Conservation (phyloP, 2,113 vertebrate species). For the Azemiops feae region DNA sequence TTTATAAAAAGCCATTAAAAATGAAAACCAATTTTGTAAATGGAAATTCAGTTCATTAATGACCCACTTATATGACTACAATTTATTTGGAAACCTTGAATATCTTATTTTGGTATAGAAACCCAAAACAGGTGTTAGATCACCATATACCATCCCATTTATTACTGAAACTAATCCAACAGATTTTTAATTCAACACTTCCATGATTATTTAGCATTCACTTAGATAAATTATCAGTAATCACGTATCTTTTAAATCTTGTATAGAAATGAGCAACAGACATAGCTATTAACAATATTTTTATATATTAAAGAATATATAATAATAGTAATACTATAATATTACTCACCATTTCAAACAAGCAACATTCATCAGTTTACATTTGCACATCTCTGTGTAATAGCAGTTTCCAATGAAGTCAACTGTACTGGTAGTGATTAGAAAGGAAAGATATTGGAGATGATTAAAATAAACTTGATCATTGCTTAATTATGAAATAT, state of each 20-base stretch:
- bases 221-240: background rate
- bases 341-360: conserved; percentile 90
- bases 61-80: background rate
- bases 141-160: background rate
- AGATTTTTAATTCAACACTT: conserved; percentile 25
- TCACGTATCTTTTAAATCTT: background rate
- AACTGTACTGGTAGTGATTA: conserved; percentile 76
- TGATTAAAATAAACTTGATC: background rate
- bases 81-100: background rate
- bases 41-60: background rate
- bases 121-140: background rate
- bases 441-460: background rate
- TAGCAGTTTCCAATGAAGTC: conserved; percentile 96
- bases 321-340: background rate
- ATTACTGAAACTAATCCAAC: background rate
- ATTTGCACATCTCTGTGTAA: conserved; percentile 90
- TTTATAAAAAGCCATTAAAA: background rate
- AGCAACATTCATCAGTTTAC: conserved; percentile 93
- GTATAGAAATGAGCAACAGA: background rate
- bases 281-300: background rate
- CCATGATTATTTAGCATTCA: conserved; percentile 7
- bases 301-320: background rate
- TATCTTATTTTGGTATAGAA: background rate
- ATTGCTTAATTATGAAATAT: background rate
- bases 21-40: background rate